A percentile compares a stretch with the other conserved stretches of the same genome.
Evolutionary conservation across 2,888 invertebrate species (phyloP).

Genomic region (Lingula anatina): DNA sequence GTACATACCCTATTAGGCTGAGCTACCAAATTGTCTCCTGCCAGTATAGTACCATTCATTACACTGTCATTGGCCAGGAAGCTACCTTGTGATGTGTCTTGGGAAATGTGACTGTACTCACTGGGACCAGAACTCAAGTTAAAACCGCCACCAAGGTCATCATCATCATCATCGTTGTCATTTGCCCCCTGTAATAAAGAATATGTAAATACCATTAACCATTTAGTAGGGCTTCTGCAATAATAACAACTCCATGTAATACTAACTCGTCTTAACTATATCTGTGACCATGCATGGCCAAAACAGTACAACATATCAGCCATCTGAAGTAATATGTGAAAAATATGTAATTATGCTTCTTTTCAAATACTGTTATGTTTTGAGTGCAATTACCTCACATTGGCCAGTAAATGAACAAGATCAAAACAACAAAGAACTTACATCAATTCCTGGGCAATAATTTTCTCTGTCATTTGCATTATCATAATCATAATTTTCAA

Average conservation of each 20-base stretch:
- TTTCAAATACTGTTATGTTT: no score
- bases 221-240: no score
- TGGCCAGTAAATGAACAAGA: no score
- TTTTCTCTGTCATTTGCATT: slow-evolving; percentile 58
- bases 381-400: no score
- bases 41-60: slow-evolving; percentile 23
- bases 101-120: slow-evolving; percentile 26
- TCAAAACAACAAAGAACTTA: slow-evolving; percentile 12
- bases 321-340: no score
- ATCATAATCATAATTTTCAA: slow-evolving; percentile 57
- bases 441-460: slow-evolving; percentile 54
- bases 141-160: slow-evolving; percentile 19
- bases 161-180: slow-evolving; percentile 35
- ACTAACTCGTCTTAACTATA: no score
- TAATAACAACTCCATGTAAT: no score
- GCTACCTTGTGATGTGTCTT: slow-evolving; percentile 23
- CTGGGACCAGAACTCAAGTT: slow-evolving; percentile 40
- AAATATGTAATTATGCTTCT: no score
- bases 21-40: slow-evolving; percentile 39
- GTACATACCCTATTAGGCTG: slow-evolving; percentile 41
- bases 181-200: slow-evolving; percentile 16
- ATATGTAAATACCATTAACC: neutral
- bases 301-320: no score
- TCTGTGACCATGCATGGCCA: no score
- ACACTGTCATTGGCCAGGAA: slow-evolving; percentile 9